Evolutionary conservation across 1,140 invertebrate species (phyloP), one percentile per base, ranked within the genome.

Genomic region (Maconellicoccus hirsutus): DNA sequence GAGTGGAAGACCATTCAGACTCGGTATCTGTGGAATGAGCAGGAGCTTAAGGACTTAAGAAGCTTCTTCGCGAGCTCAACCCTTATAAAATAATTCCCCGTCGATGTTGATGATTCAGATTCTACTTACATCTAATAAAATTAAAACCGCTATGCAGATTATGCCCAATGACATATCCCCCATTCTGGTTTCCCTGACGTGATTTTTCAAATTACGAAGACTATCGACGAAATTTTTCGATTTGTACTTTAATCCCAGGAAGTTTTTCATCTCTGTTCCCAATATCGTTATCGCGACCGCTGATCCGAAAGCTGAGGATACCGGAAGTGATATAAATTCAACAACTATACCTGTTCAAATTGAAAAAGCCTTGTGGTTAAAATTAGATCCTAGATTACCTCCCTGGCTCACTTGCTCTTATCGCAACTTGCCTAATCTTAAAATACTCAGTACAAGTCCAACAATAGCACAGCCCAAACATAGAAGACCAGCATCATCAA

Each of bases 351-450:
- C 61, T 66, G 61, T n/a, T n/a, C 4, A 66, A 66, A 66, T 25
- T 59, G 4, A 33, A n/a, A n/a, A n/a, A n/a, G n/a, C n/a, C n/a
- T n/a, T n/a, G n/a, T n/a, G n/a, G n/a, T n/a, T n/a, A n/a, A n/a
- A n/a, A n/a, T n/a, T n/a, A n/a, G n/a, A n/a, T n/a, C n/a, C n/a
- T n/a, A n/a, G n/a, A n/a, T n/a, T n/a, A n/a, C n/a, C n/a, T n/a
- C n/a, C n/a, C n/a, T n/a, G n/a, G n/a, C n/a, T n/a, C n/a, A n/a
- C n/a, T n/a, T n/a, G n/a, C n/a, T n/a, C n/a, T n/a, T n/a, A n/a
- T n/a, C n/a, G n/a, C n/a, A n/a, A n/a, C 42, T 66, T 25, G 25
- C 61, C 61, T 66, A 66, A 26, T 66, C 61, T 66, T 66, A 66
- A 66, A 66, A 66, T 66, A 66, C 61, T 66, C 14, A 66, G 61